Evolutionary conservation across 2,113 vertebrate species (phyloP).

Genomic region (Indicator maculatus): DNA sequence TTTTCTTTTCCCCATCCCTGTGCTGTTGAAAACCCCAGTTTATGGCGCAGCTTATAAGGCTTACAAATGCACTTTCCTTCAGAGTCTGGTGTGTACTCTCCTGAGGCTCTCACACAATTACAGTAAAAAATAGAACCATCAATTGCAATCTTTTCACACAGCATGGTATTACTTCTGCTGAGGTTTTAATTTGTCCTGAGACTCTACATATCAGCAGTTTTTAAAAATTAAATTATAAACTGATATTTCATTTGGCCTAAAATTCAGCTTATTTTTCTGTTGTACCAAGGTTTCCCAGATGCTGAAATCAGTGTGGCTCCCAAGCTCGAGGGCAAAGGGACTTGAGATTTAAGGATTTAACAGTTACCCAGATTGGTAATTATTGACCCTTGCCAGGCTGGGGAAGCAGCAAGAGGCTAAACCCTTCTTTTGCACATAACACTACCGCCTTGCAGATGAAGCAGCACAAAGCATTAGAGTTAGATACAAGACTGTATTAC

Average conservation of each 20-base stretch:
- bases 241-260: not conserved
- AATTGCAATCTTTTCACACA: constrained; percentile 61
- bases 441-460: not conserved
- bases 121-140: constrained; percentile 62
- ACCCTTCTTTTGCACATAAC: not conserved
- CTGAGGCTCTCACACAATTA: constrained; percentile 49
- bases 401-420: not conserved
- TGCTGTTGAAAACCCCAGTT: constrained; percentile 1
- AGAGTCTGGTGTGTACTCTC: constrained; percentile 14
- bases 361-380: not conserved
- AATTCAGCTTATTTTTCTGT: not conserved
- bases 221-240: constrained; percentile 31
- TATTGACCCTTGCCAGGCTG: not conserved
- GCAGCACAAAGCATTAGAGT: not conserved
- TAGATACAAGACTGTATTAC: not conserved
- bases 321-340: not conserved
- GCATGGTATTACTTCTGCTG: constrained; percentile 45
- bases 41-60: not conserved
- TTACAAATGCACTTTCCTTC: constrained; percentile 20
- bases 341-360: not conserved
- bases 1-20: constrained; percentile 8
- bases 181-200: constrained; percentile 54
- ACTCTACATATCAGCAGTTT: constrained; percentile 42
- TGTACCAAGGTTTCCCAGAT: not conserved
- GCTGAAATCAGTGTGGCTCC: not conserved